phyloP scores from a whole-genome alignment of 2,888 invertebrate species.

The Rambutsinella grinnellia region DNA sequence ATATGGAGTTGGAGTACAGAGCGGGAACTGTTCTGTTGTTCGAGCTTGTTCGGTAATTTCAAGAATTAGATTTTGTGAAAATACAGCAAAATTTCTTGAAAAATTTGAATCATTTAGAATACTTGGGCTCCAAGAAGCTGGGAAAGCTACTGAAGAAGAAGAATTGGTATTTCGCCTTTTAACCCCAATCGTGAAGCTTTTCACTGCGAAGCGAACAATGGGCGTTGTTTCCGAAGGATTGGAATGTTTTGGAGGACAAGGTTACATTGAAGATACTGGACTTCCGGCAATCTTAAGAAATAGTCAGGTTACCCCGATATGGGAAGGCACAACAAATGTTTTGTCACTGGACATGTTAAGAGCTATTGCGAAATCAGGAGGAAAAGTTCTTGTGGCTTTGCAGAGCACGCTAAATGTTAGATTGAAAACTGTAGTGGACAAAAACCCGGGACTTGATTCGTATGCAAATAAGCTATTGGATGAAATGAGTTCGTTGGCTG shows the following conservation, averaged over 20 bases:
- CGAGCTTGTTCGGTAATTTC: constrained; percentile 69
- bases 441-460: constrained; percentile 21
- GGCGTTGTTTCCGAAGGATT: constrained; percentile 72
- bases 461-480: background rate
- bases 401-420: constrained; percentile 66
- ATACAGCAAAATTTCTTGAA: background rate
- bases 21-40: constrained; percentile 70
- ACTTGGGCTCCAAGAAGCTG: constrained; percentile 70
- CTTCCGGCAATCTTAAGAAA: constrained; percentile 72
- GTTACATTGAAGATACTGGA: constrained; percentile 74
- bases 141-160: constrained; percentile 68
- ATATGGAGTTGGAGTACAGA: constrained; percentile 72
- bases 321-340: constrained; percentile 75
- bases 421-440: constrained; percentile 41
- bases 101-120: constrained; percentile 67
- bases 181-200: constrained; percentile 73
- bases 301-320: constrained; percentile 74
- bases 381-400: constrained; percentile 69
- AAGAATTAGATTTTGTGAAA: background rate
- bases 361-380: constrained; percentile 70
- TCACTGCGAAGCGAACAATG: constrained; percentile 72
- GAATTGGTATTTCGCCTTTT: constrained; percentile 71
- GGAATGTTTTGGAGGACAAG: constrained; percentile 74
- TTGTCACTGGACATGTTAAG: constrained; percentile 73
- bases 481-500: constrained; percentile 27